Evolutionary conservation across 2,113 vertebrate species (phyloP).

Genomic region (Eulacestoma nigropectus): DNA sequence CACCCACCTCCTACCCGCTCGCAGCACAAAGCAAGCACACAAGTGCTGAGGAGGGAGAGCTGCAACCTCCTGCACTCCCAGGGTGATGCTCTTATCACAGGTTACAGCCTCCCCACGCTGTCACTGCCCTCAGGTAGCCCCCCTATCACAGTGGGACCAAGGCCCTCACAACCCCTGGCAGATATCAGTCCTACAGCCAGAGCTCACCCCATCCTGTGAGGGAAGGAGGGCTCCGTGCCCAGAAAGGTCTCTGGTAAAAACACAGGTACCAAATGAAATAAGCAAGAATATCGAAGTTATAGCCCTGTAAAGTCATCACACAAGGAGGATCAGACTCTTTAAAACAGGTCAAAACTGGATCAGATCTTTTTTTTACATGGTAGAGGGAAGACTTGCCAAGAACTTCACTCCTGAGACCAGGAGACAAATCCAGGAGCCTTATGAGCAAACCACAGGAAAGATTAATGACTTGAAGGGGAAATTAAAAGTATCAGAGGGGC

Average conservation of each 20-base stretch:
- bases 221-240: accelerated
- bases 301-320: neutral
- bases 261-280: neutral
- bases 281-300: neutral
- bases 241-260: neutral
- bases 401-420: neutral
- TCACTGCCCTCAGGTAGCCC: neutral
- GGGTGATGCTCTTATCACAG: neutral
- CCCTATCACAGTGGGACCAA: neutral
- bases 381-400: neutral
- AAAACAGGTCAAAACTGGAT: neutral
- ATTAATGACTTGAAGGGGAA: neutral
- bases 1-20: neutral
- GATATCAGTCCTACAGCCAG: neutral
- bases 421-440: neutral
- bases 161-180: neutral
- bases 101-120: neutral
- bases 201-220: neutral
- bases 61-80: neutral
- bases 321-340: neutral
- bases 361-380: neutral
- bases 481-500: neutral
- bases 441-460: neutral
- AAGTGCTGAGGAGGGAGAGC: neutral
- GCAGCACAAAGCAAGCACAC: neutral